phyloP scores from a whole-genome alignment of 2,113 vertebrate genomes.

The Takifugu bimaculatus region DNA sequence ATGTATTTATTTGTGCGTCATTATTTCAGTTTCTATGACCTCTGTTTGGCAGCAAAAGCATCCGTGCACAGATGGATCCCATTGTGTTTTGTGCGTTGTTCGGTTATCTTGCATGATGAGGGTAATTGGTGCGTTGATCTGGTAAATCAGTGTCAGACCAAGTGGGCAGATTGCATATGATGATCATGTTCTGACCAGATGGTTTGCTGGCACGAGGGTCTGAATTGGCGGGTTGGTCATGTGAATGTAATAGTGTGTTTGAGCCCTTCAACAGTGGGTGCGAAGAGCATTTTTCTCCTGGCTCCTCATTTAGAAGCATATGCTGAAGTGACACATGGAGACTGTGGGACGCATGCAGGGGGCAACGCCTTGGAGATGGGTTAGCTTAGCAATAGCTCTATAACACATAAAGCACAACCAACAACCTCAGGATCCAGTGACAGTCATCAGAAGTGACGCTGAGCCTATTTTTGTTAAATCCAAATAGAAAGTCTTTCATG shows the following conservation, averaged over 20 bases:
- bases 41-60: conserved; percentile 18
- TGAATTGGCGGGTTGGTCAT: conserved; percentile 29
- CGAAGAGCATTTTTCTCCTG: conserved; percentile 30
- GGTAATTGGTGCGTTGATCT: conserved; percentile 70
- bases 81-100: conserved; percentile 35
- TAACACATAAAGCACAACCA: neutral
- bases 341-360: neutral
- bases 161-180: conserved; percentile 74
- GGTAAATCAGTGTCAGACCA: conserved; percentile 69
- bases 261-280: conserved; percentile 23
- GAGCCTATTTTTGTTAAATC: too few relatives aligned
- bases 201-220: conserved; percentile 60
- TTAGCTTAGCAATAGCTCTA: neutral
- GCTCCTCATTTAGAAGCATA: conserved; percentile 32
- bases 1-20: conserved; percentile 30
- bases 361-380: neutral
- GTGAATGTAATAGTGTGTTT: conserved; percentile 7
- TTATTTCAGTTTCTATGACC: conserved; percentile 24
- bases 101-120: conserved; percentile 68
- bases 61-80: conserved; percentile 19
- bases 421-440: too few relatives aligned
- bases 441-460: too few relatives aligned
- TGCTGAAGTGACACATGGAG: neutral
- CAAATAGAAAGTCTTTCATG: too few relatives aligned
- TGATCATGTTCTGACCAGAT: conserved; percentile 75